Conservation (phyloP, 1,140 invertebrate species). For the Drosophila persimilis region DNA sequence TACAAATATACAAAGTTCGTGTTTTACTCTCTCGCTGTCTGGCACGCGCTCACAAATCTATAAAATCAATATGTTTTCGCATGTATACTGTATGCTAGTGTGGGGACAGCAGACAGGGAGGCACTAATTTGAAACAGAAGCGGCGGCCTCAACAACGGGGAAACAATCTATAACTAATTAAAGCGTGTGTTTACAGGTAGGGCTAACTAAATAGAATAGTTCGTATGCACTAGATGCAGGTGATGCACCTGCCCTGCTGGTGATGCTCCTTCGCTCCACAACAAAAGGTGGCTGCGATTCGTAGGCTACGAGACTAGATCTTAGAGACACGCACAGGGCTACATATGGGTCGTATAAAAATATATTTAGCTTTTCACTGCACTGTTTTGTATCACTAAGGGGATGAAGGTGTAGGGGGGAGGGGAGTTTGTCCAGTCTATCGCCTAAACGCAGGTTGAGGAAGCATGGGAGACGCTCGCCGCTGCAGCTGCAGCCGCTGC, state of each 20-base stretch:
- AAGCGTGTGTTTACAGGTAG: constrained; percentile 74
- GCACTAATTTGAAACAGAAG: constrained; percentile 74
- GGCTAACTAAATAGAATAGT: constrained; percentile 50
- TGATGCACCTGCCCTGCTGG: neutral
- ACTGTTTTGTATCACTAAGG: constrained; percentile 53
- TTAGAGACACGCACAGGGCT: constrained; percentile 46
- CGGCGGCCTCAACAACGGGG: constrained; percentile 66
- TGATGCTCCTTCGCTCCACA: constrained; percentile 7
- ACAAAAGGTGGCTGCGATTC: constrained; percentile 43
- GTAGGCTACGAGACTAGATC: constrained; percentile 44
- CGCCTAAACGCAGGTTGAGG: constrained; percentile 75
- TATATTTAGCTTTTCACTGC: constrained; percentile 44
- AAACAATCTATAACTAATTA: constrained; percentile 78
- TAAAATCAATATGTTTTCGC: constrained; percentile 26
- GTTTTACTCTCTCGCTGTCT: constrained; percentile 26
- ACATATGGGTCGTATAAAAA: constrained; percentile 48
- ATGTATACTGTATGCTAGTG: constrained; percentile 13
- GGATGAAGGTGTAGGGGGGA: constrained; percentile 5
- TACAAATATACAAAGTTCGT: constrained; percentile 62
- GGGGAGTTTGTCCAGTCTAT: constrained; percentile 1
- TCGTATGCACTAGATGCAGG: constrained; percentile 30
- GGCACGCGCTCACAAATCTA: constrained; percentile 46
- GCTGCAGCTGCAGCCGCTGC: constrained; percentile 48
- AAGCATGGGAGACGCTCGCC: constrained; percentile 61
- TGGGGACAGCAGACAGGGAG: constrained; percentile 29